Base-by-base conservation (phyloP, 2,888 invertebrate genomes). In the Leptodirus hochenwartii region DNA sequence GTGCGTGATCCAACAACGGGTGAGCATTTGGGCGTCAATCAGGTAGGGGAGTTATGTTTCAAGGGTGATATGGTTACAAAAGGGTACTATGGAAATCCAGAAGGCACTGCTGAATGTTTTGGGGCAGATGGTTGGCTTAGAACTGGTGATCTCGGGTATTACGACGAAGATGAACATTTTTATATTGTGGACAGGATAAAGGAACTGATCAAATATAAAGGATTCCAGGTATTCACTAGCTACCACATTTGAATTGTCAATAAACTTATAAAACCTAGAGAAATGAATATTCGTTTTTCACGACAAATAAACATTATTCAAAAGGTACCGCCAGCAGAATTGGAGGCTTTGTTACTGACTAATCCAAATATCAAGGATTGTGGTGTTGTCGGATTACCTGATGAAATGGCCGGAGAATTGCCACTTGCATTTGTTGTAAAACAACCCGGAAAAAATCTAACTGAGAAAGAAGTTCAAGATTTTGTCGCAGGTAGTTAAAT, bases 191-290 rank as follows among this genome's bases (percentile, higher is more conserved):
- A 87, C 50, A 60, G 90, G 35, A 57, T 85, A 12, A 90, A 90
- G 50, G 87, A 88, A 48, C 66, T 90, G 15, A 88, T 90, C 44
- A 90, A 90, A 52, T 85, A 82, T 47, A 87, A 88, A 51, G 85
- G 76, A 23, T 78, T 71, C 45, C 75, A 81, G 66, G 79, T 81
- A 6, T 22, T n/a, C n/a, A n/a, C n/a, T n/a, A n/a, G n/a, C n/a
- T n/a, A 20, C 6, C 20, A 20, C 20, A 20, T 20, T 20, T 20
- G 6, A 20, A 20, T 8, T 20, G n/a, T 20, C 8, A 20, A 20
- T 8, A 6, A 20, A 20, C n/a, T n/a, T n/a, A n/a, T n/a, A n/a
- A n/a, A n/a, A n/a, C n/a, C n/a, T n/a, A n/a, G n/a, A n/a, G n/a
- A n/a, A n/a, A n/a, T n/a, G n/a, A n/a, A n/a, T n/a, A n/a, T n/a